A percentile compares a stretch with the other conserved stretches of the same genome.
These are phyloP conservation scores for Drosophila obscura DNA, from an alignment of 1,140 invertebrate genomes.

Conservation along the genomic window DNA sequence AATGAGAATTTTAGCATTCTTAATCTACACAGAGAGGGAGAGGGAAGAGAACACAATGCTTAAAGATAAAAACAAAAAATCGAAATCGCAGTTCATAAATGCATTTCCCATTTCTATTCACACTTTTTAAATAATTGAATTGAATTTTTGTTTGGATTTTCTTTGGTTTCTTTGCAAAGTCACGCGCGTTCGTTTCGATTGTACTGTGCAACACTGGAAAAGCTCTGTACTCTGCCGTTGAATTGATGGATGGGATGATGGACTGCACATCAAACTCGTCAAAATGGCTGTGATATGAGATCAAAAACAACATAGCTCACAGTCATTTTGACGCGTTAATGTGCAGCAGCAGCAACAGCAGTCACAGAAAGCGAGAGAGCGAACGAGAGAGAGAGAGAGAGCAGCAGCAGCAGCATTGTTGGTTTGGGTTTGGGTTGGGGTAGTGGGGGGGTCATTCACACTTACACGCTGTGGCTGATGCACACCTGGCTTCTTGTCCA, in stretches of 20 bases:
- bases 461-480: constrained; percentile 91
- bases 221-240: constrained; percentile 1
- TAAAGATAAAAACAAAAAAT: too few relatives aligned
- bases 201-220: constrained; percentile 1
- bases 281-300: constrained; percentile 84
- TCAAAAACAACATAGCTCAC: constrained; percentile 75
- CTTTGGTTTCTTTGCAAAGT: too few relatives aligned
- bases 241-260: constrained; percentile 10
- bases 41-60: background rate
- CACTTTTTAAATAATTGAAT: background rate
- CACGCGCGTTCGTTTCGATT: constrained; percentile 4
- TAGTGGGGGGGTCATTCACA: background rate
- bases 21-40: constrained; percentile 86
- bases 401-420: constrained; percentile 6
- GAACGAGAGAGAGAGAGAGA: background rate
- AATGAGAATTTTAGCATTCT: constrained; percentile 98
- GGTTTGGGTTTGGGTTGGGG: background rate
- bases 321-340: constrained; percentile 77
- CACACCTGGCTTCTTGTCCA: constrained; percentile 97
- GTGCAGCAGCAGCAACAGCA: constrained; percentile 24
- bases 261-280: constrained; percentile 80
- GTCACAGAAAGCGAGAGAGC: too few relatives aligned
- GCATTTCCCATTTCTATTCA: too few relatives aligned
- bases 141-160: background rate
- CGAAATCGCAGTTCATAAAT: too few relatives aligned